These are phyloP conservation scores for Tridacna gigas DNA, from an alignment of 2,888 invertebrate genomes.

Conservation along the genomic window DNA sequence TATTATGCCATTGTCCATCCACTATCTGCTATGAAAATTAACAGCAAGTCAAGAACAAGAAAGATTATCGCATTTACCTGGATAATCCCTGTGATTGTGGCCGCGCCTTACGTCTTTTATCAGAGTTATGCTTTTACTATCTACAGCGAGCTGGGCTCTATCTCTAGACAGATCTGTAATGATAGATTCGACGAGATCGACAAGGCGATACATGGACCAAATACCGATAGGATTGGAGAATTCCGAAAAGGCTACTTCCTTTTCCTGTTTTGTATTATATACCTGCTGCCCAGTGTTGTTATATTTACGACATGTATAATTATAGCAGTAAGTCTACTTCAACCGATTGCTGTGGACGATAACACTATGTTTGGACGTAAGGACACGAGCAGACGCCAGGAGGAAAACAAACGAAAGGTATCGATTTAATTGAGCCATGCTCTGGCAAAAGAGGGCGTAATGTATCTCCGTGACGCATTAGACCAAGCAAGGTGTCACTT, in stretches of 20 bases:
- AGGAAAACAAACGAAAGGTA: conserved; percentile 83
- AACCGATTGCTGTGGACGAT: conserved; percentile 73
- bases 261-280: conserved; percentile 84
- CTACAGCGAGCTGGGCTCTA: conserved; percentile 82
- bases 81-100: conserved; percentile 80
- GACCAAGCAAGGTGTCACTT: too few species aligned
- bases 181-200: conserved; percentile 84
- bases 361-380: conserved; percentile 64
- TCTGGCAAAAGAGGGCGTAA: too few species aligned
- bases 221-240: conserved; percentile 58
- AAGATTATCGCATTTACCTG: conserved; percentile 84
- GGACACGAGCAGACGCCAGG: conserved; percentile 72
- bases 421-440: too few species aligned
- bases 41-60: conserved; percentile 83
- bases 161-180: conserved; percentile 84
- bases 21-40: conserved; percentile 83
- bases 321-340: conserved; percentile 77
- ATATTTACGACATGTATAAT: conserved; percentile 80
- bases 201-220: conserved; percentile 66
- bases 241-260: conserved; percentile 84
- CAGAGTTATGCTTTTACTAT: conserved; percentile 77
- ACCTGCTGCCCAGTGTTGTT: conserved; percentile 83
- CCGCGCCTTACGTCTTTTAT: conserved; percentile 75
- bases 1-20: conserved; percentile 86
- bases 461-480: too few species aligned